Evolutionary conservation across 1,140 invertebrate genomes (phyloP).

Genomic region (Sycophaga agraensis): DNA sequence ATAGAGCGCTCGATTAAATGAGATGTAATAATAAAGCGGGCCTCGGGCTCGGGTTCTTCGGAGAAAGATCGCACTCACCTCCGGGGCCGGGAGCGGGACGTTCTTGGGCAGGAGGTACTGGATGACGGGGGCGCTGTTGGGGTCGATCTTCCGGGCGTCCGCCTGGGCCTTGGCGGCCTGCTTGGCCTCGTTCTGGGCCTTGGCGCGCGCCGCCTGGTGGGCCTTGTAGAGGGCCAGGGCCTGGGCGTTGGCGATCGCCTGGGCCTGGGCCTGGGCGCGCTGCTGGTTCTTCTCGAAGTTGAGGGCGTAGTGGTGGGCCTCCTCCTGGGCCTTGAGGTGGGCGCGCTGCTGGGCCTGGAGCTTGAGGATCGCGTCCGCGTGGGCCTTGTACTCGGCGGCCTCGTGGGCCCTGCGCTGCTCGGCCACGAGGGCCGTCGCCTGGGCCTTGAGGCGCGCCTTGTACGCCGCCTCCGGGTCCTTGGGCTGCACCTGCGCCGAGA

Average conservation of each 20-base stretch:
- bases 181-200: constrained; percentile 49
- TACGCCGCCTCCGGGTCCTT: constrained; percentile 50
- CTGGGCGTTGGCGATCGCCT: constrained; percentile 52
- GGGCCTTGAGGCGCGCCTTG: constrained; percentile 47
- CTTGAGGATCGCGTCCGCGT: constrained; percentile 51
- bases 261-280: constrained; percentile 50
- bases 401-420: constrained; percentile 49
- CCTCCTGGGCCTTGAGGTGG: constrained; percentile 51
- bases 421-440: constrained; percentile 43
- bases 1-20: too few species aligned
- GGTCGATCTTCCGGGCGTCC: constrained; percentile 42
- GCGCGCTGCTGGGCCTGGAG: constrained; percentile 51
- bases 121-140: constrained; percentile 47
- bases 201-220: constrained; percentile 44
- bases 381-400: constrained; percentile 51
- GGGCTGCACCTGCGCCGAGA: constrained; percentile 32
- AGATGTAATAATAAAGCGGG: too few species aligned
- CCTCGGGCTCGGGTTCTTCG: too few species aligned
- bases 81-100: constrained; percentile 42
- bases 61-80: constrained; percentile 10
- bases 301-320: constrained; percentile 47
- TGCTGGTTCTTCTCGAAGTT: constrained; percentile 51
- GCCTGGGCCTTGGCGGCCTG: constrained; percentile 42
- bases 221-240: constrained; percentile 49
- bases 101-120: constrained; percentile 49